These are phyloP conservation scores for Lycophotia porphyrea DNA, from an alignment of 2,888 invertebrate species.

Conservation along the genomic window DNA sequence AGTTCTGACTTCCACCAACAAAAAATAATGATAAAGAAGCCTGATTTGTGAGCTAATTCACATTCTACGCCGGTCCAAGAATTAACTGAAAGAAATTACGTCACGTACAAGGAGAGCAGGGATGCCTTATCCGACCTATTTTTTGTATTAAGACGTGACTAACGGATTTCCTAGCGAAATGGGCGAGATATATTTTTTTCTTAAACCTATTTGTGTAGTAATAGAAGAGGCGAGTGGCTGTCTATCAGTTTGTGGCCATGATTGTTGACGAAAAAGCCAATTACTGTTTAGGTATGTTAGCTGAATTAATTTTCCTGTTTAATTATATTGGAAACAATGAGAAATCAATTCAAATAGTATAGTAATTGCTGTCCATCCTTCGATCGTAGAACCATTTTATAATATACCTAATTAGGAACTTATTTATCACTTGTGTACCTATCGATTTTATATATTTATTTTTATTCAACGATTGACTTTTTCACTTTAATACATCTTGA, in stretches of 20 bases:
- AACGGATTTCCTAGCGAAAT: slow-evolving; percentile 36
- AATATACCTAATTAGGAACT: neutral
- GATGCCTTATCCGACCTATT: slow-evolving; percentile 43
- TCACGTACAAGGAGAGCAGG: slow-evolving; percentile 40
- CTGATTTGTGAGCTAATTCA: slow-evolving; percentile 40
- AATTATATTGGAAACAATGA: neutral
- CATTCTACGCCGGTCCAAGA: slow-evolving; percentile 31
- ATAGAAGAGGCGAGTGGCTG: slow-evolving; percentile 5
- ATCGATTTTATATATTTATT: neutral
- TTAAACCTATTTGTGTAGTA: slow-evolving; percentile 24
- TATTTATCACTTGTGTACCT: neutral
- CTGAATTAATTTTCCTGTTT: neutral
- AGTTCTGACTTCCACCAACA: neutral
- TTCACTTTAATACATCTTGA: neutral
- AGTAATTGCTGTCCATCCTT: neutral
- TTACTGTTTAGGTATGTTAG: neutral
- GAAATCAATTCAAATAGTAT: neutral
- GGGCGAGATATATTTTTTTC: slow-evolving; percentile 22
- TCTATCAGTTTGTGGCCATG: neutral
- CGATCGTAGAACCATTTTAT: neutral
- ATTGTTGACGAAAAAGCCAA: neutral
- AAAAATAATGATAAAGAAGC: slow-evolving; percentile 23
- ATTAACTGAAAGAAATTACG: slow-evolving; percentile 56
- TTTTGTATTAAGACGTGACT: slow-evolving; percentile 51
- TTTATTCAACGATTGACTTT: neutral